A percentile compares a stretch with the other conserved stretches of the same genome.
phyloP scores from a whole-genome alignment of 2,113 vertebrate species.

The Passer domesticus region DNA sequence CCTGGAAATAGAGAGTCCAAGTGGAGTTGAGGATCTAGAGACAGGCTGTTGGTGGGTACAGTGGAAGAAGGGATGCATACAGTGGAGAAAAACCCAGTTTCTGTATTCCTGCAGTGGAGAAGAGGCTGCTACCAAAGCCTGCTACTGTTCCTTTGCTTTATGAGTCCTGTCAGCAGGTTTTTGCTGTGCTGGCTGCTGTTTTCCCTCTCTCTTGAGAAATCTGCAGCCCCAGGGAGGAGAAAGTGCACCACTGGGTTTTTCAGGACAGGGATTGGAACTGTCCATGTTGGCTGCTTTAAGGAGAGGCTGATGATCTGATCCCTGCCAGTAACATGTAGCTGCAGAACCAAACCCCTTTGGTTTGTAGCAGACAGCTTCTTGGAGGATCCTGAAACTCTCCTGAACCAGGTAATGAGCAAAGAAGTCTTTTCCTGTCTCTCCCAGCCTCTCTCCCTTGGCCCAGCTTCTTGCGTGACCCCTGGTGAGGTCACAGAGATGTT shows the following conservation, averaged over 20 bases:
- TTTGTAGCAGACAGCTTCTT: not conserved
- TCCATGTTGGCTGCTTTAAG: not conserved
- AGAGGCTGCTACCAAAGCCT: not conserved
- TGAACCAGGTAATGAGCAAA: not conserved
- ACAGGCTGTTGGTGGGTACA: accelerated
- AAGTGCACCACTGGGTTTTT: not conserved
- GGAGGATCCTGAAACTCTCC: not conserved
- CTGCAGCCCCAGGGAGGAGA: not conserved
- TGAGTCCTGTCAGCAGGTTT: not conserved
- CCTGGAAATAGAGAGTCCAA: not conserved
- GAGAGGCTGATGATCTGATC: not conserved
- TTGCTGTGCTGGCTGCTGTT: not conserved
- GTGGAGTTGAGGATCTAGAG: not conserved
- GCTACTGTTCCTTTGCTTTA: not conserved
- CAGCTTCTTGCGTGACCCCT: not conserved
- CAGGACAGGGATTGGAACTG: not conserved
- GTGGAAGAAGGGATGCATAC: not conserved
- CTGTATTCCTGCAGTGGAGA: not conserved
- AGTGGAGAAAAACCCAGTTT: not conserved
- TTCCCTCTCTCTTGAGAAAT: not conserved
- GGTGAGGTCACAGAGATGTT: not conserved
- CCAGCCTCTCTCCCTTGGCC: not conserved
- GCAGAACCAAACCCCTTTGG: not conserved
- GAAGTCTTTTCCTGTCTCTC: not conserved
- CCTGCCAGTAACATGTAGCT: accelerated